Base-by-base conservation (phyloP, 2,113 vertebrate genomes). In the Salvator merianae region DNA sequence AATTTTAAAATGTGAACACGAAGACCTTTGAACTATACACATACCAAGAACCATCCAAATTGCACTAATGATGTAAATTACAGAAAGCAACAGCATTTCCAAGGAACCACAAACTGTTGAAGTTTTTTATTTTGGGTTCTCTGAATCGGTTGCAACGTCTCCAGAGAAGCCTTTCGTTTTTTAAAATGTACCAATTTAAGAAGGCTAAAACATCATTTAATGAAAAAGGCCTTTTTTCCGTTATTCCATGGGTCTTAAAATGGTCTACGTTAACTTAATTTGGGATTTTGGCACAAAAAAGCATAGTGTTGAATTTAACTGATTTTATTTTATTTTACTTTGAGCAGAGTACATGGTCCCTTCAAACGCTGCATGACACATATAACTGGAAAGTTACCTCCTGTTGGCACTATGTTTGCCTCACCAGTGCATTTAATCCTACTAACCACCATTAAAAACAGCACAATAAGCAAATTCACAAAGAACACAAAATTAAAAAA, bases 351-450 rank as follows among this genome's bases (percentile, higher is more conserved):
- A 89, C 91, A 94, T 94, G 96, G 96, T 96, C 95, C 96, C 94
- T 96, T 95, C 95, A 95, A 97, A 97, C 93, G 95, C 97, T 97
- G 96, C 95, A 94, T 95, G 96, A 98, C 95, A 97, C 92, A 95
- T 91, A 97, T 92, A 93, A 95, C 91, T 92, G 94, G 93, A 94
- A 94, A 95, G 92, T 95, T 94, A 94, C 96, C 96, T 95, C 94
- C 90, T 43, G 94, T 96, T 96, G 96, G 96, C 96, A 97, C 96
- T 96, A 95, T 93, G 92, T 89, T 95, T 53, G 93, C 88, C 95
- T 94, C 92, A 95, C 93, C 94, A 72, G 94, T 96, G 95, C 93
- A 94, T 96, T 94, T 96, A 94, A 96, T 94, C 95, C 95, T 95
- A 96, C 89, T 94, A 91, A 94, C 95, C 94, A 93, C 93, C 84